phyloP scores from a whole-genome alignment of 1,140 invertebrate species.

The Bemisia tabaci region DNA sequence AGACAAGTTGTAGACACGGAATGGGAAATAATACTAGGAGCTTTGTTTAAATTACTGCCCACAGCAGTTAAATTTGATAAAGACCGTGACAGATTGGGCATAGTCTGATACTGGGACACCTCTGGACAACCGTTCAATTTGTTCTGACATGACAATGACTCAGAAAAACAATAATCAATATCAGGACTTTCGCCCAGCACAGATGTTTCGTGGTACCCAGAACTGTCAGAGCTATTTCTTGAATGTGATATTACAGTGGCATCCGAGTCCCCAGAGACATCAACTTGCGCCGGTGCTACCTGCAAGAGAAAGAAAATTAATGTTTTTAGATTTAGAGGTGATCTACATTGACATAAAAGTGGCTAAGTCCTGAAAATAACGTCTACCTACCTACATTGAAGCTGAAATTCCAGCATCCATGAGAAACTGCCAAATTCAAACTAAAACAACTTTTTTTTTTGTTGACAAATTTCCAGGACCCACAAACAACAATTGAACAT shows the following conservation, averaged over 20 bases:
- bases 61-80: slow-evolving; percentile 22
- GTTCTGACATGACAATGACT: slow-evolving; percentile 22
- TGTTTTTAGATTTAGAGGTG: too few species aligned
- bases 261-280: slow-evolving; percentile 1
- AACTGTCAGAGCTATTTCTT: slow-evolving; percentile 59
- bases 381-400: too few species aligned
- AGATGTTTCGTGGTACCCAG: slow-evolving; percentile 59
- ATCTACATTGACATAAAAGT: too few species aligned
- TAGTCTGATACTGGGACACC: neutral
- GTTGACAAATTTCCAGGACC: too few species aligned
- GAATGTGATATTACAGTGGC: slow-evolving; percentile 36
- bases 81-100: slow-evolving; percentile 21
- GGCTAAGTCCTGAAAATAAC: too few species aligned
- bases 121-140: slow-evolving; percentile 14
- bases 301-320: too few species aligned
- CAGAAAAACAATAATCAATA: slow-evolving; percentile 14
- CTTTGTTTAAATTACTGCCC: slow-evolving; percentile 11
- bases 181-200: slow-evolving; percentile 40
- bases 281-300: too few species aligned
- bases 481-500: too few species aligned
- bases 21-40: neutral
- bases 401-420: too few species aligned
- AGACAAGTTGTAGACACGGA: neutral
- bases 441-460: too few species aligned
- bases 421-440: too few species aligned